A percentile compares a stretch with the other conserved stretches of the same genome.
These are phyloP conservation scores for Andrena minutula DNA, from an alignment of 2,888 invertebrate genomes.

Conservation along the genomic window DNA sequence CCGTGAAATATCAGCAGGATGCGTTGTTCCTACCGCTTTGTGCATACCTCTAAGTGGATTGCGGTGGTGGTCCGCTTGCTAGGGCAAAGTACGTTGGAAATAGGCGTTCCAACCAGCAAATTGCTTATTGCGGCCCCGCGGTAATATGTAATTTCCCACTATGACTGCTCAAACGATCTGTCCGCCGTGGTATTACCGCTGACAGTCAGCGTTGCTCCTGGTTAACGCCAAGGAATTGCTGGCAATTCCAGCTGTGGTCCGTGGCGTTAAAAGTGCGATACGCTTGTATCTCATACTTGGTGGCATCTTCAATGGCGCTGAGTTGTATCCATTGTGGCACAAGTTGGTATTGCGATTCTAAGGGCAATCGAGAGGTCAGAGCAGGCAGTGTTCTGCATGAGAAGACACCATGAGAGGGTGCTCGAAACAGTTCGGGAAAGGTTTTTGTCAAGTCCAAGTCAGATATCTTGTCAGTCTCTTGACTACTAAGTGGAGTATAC, in stretches of 20 bases:
- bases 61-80: constrained; percentile 22
- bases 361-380: not conserved
- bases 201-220: constrained; percentile 34
- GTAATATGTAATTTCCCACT: constrained; percentile 62
- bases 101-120: constrained; percentile 53
- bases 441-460: not conserved
- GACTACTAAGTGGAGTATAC: not conserved
- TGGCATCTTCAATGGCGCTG: constrained; percentile 9
- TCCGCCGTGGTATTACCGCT: constrained; percentile 41
- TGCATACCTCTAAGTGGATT: constrained; percentile 55
- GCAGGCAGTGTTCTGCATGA: not conserved
- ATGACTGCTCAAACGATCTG: constrained; percentile 53
- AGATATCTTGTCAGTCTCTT: not conserved
- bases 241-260: constrained; percentile 1
- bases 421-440: no score
- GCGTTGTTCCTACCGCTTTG: constrained; percentile 41
- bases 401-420: not conserved
- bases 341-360: not conserved
- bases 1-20: constrained; percentile 15
- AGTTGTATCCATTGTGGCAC: not conserved
- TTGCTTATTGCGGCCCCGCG: constrained; percentile 59
- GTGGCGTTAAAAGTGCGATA: constrained; percentile 15
- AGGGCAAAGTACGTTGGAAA: constrained; percentile 55
- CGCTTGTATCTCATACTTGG: constrained; percentile 11
- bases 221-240: constrained; percentile 36